Percentiles rank a stretch among this genome's conserved stretches.
phyloP scores from a whole-genome alignment of 2,797 vertebrate genomes.

The Bovichtus diacanthus region DNA sequence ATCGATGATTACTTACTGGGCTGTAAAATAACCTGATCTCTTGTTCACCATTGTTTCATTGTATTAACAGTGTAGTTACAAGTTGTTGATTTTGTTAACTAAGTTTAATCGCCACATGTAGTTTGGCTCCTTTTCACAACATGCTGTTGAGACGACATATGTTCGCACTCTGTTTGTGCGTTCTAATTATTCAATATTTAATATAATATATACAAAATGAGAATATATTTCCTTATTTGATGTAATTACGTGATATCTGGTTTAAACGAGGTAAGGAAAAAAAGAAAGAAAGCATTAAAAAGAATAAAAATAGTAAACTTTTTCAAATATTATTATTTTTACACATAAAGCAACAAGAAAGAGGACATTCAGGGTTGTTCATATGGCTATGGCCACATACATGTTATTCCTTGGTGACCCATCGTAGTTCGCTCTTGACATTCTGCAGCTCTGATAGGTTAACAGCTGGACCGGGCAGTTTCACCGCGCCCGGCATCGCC shows the following conservation, averaged over 20 bases:
- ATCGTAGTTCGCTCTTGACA: slow-evolving; percentile 95
- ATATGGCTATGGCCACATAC: slow-evolving; percentile 16
- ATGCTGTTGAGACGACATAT: no score
- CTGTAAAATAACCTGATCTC: neutral
- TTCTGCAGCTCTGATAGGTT: slow-evolving; percentile 97
- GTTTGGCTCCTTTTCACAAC: neutral
- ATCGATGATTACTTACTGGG: neutral
- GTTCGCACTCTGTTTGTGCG: no score
- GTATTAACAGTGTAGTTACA: neutral
- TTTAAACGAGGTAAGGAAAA: neutral
- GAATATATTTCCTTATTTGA: neutral
- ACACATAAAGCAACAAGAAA: neutral
- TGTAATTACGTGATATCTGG: neutral
- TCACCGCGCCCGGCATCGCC: slow-evolving; percentile 90
- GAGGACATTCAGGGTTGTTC: neutral
- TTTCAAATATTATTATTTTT: neutral
- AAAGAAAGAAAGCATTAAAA: neutral
- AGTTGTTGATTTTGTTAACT: neutral
- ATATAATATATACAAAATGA: no score
- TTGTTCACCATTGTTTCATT: neutral
- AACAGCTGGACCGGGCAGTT: slow-evolving; percentile 93
- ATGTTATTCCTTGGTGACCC: slow-evolving; percentile 93
- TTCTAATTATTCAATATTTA: no score
- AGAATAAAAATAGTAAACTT: no score
- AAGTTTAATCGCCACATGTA: neutral